A percentile compares a stretch with the other conserved stretches of the same genome.
These are phyloP conservation scores for Tachystola acroxantha DNA, from an alignment of 2,888 invertebrate genomes.

Conservation along the genomic window DNA sequence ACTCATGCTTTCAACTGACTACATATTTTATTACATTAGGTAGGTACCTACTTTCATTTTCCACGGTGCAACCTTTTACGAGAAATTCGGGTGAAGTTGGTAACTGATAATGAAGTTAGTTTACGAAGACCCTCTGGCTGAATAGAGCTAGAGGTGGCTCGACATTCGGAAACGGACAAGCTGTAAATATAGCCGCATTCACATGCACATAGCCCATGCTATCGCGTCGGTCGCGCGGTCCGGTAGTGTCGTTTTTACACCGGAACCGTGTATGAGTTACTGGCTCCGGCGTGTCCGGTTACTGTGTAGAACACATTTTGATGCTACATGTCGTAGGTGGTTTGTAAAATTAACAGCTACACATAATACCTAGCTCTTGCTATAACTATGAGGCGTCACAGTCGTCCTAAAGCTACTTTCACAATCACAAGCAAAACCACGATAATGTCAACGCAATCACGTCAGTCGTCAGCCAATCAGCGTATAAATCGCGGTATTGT, in stretches of 20 bases:
- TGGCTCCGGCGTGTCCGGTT: slow-evolving; percentile 45
- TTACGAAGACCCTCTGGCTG: background rate
- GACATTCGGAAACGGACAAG: slow-evolving; percentile 37
- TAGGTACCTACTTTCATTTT: too few relatives aligned
- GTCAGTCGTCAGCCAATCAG: too few relatives aligned
- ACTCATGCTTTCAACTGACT: too few relatives aligned
- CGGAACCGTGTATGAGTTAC: slow-evolving; percentile 70
- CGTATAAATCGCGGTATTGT: too few relatives aligned
- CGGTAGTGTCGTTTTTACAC: slow-evolving; percentile 59
- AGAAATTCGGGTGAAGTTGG: background rate
- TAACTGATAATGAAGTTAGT: slow-evolving; percentile 2
- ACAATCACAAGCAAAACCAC: too few relatives aligned
- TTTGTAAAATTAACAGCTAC: too few relatives aligned
- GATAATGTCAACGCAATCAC: too few relatives aligned
- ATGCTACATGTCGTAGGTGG: background rate
- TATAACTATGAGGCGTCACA: too few relatives aligned
- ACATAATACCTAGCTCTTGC: too few relatives aligned
- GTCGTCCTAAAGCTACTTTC: too few relatives aligned
- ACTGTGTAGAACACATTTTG: slow-evolving; percentile 8
- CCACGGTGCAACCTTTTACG: background rate
- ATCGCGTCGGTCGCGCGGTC: slow-evolving; percentile 42
- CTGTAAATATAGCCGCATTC: slow-evolving; percentile 46
- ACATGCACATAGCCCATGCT: slow-evolving; percentile 36
- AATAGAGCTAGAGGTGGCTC: slow-evolving; percentile 14
- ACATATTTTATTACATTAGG: too few relatives aligned